Base-by-base conservation (phyloP, 2,797 vertebrate genomes). In the Acridotheres tristis region DNA sequence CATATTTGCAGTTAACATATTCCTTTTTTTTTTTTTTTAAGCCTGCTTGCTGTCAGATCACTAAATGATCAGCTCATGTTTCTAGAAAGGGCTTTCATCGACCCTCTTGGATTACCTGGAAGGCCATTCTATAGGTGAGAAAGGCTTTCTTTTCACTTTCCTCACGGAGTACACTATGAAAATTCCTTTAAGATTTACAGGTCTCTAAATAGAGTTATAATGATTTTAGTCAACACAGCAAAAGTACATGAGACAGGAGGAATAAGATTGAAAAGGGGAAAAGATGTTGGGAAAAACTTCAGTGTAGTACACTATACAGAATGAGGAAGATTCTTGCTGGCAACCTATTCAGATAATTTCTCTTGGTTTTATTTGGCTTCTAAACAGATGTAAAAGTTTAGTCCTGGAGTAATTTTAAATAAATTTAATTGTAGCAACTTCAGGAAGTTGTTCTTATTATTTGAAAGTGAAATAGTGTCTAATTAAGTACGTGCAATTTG, bases 1-100 rank as follows among this genome's bases (percentile, higher is more conserved):
- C 13, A 13, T 73, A 50, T 53, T 82, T 45, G 9, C 38, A 36
- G 18, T 20, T 94, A 40, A 93, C 13, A 13, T 73, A 50, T 53
- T 82, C 30, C 5, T 10, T 9, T 42, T 61, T 92, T 85, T 94
- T 88, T 77, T 94, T 90, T 36, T 88, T 77, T 93, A 85, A 99
- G 99, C 94, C 95, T 97, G 40, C 83, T 99, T 76, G 97, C 98
- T 90, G 96, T 99, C 48, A 98, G 99, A 79, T 97, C 98, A 77
- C 92, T 98, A 62, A 99, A 99, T 45, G 99, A 99, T 96, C 99
- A 99, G 96, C 97, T 99, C 47, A 99, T 99, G 99, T 98, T 99
- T 96, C 97, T 99, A 93, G 99, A 99, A 97, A 98, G 99, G 94
- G 98, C 99, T 58, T 99, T 99, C 93, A 98, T 98, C 2, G 99